These are phyloP conservation scores for Papilio machaon DNA, from an alignment of 1,140 invertebrate species.

Conservation along the genomic window DNA sequence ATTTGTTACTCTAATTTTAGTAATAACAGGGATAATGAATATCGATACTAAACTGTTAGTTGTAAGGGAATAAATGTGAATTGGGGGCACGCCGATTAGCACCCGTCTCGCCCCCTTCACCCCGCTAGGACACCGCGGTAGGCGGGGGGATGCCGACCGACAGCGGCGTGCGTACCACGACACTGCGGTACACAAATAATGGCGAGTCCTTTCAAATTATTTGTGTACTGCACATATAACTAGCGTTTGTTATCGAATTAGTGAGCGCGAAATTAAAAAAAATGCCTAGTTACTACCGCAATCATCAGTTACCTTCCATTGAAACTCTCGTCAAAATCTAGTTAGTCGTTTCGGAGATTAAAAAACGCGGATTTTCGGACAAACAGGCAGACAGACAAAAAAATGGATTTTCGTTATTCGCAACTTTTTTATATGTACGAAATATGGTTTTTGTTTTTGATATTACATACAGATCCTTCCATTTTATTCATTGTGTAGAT, in stretches of 20 bases:
- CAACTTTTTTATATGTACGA: no score
- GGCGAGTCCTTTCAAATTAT: neutral
- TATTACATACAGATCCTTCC: no score
- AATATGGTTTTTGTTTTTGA: no score
- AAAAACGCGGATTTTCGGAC: no score
- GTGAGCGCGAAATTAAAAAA: no score
- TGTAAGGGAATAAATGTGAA: slow-evolving; percentile 21
- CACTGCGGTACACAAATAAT: slow-evolving; percentile 29
- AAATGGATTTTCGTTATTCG: no score
- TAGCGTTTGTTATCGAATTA: no score
- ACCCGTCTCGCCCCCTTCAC: neutral
- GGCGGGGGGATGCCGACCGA: neutral
- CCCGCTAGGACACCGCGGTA: neutral
- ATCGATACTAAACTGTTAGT: slow-evolving; percentile 6
- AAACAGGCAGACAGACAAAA: no score
- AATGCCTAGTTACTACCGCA: no score
- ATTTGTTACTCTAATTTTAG: neutral
- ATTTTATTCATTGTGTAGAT: no score
- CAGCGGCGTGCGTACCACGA: neutral
- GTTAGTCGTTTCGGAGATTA: slow-evolving; percentile 12
- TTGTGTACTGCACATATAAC: neutral
- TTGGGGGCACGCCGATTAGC: slow-evolving; percentile 26
- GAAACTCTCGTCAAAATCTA: no score
- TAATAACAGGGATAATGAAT: neutral
- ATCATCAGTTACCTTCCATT: no score